A percentile compares a stretch with the other conserved stretches of the same genome.
These are phyloP conservation scores for Grapholita molesta DNA, from an alignment of 1,140 invertebrate genomes.

Conservation along the genomic window DNA sequence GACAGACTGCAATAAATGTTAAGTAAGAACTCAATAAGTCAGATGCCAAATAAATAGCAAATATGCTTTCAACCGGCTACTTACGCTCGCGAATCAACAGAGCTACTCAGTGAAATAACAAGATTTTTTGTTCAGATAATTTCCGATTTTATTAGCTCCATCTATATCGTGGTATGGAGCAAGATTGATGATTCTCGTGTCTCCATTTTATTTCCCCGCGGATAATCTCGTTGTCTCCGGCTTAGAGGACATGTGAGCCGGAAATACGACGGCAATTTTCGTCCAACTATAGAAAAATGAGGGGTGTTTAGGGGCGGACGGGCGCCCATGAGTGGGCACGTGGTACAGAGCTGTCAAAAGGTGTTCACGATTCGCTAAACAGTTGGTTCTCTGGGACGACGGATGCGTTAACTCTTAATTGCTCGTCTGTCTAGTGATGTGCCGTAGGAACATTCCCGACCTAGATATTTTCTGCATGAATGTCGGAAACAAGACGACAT, in stretches of 20 bases:
- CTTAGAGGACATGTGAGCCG: slow-evolving; percentile 70
- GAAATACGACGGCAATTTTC: slow-evolving; percentile 73
- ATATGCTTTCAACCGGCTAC: not conserved
- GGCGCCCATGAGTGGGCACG: slow-evolving; percentile 34
- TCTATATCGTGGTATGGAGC: slow-evolving; percentile 33
- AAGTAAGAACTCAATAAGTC: not conserved
- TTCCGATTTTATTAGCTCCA: slow-evolving; percentile 36
- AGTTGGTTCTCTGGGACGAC: not conserved
- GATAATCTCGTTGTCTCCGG: slow-evolving; percentile 73
- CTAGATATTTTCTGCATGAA: not conserved
- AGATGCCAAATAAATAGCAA: not conserved
- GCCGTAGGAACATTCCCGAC: not conserved
- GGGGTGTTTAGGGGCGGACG: slow-evolving; percentile 63
- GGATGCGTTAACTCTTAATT: not conserved
- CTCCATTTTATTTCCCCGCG: slow-evolving; percentile 69
- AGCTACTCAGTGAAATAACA: slow-evolving; percentile 13
- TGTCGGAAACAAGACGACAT: not conserved
- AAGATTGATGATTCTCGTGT: slow-evolving; percentile 70
- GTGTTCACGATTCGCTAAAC: not conserved
- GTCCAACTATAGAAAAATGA: slow-evolving; percentile 73
- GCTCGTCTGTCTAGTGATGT: not conserved
- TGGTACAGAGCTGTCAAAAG: slow-evolving; percentile 11
- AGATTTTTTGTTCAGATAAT: slow-evolving; percentile 28
- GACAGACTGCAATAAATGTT: not conserved
- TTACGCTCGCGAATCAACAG: not conserved